Base-by-base conservation (phyloP, 2,888 invertebrate species). In the Drosophila limbata region DNA sequence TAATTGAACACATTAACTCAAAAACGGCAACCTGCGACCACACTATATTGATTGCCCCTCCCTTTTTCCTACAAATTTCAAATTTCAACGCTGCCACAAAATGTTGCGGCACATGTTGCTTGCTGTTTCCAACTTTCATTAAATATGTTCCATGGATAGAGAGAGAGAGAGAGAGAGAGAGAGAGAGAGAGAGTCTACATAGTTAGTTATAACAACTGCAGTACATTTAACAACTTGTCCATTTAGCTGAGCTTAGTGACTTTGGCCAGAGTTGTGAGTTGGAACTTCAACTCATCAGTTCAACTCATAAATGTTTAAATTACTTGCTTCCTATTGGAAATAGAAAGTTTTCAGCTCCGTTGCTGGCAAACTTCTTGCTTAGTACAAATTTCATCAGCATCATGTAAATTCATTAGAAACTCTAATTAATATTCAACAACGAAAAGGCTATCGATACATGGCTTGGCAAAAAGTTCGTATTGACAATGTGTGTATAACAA, bases 1-100 rank as follows among this genome's bases (percentile, higher is more conserved):
- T 77, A 88, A 88, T 86, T 83, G 89, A 68, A 74, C 71, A 81
- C 84, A 80, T 83, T 88, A 86, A 72, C 69, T 77, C 61, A 78
- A 51, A 73, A 52, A 37, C 56, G 48, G 47, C 68, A 60, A 63
- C 47, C 45, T 55, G 64, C 60, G 64, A 76, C 65, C 65, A 37
- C 59, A 63, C 47, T 19, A 59, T 76, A 66, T 69, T 75, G 75
- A 65, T 61, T 59, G 52, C 44, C n/a, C 13, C 61, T n/a, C 21
- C 4, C 40, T 6, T n/a, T 47, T 13, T 8, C 28, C 17, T 50
- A 8, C 25, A 40, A 62, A 74, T 74, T 62, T 61, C 35, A 28
- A 62, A 44, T 66, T 52, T 45, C 17, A 40, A 8, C 15, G 8
- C 11, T n/a, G 31, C 69, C 75, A 61, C 79, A 78, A 69, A 73